Evolutionary conservation across 2,113 vertebrate species (phyloP).

Genomic region (Todiramphus chloris): DNA sequence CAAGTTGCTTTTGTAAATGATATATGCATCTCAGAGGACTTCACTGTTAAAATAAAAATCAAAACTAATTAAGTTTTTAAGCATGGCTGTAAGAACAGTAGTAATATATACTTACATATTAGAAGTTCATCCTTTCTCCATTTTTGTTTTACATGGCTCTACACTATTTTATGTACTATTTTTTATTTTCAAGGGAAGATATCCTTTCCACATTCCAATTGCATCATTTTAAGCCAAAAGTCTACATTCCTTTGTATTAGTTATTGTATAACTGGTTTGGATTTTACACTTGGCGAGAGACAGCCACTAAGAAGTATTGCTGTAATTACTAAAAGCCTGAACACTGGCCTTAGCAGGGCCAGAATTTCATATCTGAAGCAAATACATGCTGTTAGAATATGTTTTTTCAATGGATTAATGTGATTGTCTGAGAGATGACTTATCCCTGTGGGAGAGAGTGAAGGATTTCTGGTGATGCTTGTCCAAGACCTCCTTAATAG

Average conservation of each 20-base stretch:
- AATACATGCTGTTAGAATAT: neutral
- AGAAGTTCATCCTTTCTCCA: neutral
- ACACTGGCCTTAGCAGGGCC: neutral
- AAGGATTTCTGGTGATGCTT: neutral
- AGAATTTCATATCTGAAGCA: neutral
- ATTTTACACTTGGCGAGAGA: neutral
- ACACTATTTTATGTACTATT: neutral
- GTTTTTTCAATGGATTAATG: neutral
- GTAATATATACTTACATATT: neutral
- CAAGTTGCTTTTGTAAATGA: neutral
- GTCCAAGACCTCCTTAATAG: neutral
- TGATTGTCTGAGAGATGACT: neutral
- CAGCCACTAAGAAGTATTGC: neutral
- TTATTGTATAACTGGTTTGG: neutral
- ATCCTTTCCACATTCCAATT: neutral
- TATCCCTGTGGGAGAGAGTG: neutral
- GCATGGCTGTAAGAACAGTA: neutral
- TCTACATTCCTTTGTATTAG: neutral
- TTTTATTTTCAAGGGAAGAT: neutral
- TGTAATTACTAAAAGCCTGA: neutral
- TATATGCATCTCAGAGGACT: neutral
- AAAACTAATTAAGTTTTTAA: neutral
- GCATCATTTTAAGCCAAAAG: neutral
- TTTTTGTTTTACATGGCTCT: neutral
- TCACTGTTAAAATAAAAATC: neutral